phyloP scores from a whole-genome alignment of 37 sponge, comb jelly and placozoan genomes.

The Petrosia ficiformis region DNA sequence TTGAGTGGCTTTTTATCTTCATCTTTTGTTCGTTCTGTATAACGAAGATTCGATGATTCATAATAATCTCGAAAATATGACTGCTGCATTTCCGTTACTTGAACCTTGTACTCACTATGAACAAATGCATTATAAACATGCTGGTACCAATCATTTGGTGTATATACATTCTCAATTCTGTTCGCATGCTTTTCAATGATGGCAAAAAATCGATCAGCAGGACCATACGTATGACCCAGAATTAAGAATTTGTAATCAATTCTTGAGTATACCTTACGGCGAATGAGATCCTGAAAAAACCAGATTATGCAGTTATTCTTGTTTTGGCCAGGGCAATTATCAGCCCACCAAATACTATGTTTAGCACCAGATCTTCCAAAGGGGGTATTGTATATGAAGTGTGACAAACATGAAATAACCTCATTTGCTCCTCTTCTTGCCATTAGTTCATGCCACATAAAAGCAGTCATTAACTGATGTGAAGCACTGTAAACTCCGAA shows the following conservation, averaged over 20 bases:
- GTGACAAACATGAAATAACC: conserved; percentile 38
- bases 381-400: conserved; percentile 22
- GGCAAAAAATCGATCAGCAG: conserved; percentile 32
- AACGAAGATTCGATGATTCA: conserved; percentile 22
- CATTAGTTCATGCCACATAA: conserved; percentile 65
- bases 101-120: neutral
- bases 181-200: conserved; percentile 28
- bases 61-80: conserved; percentile 38
- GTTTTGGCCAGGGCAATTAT: conserved; percentile 61
- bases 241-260: conserved; percentile 51
- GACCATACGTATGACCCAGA: conserved; percentile 57
- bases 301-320: conserved; percentile 46
- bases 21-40: conserved; percentile 45
- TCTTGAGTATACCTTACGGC: conserved; percentile 41
- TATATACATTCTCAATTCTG: conserved; percentile 36
- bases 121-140: conserved; percentile 16
- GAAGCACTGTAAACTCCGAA: conserved; percentile 60
- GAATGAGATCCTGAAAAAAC: conserved; percentile 51
- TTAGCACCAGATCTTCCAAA: conserved; percentile 50
- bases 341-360: conserved; percentile 59
- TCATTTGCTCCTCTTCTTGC: conserved; percentile 40
- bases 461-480: conserved; percentile 29
- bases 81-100: neutral
- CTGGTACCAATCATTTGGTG: conserved; percentile 31
- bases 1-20: conserved; percentile 29